Evolutionary conservation across 1,140 invertebrate species (phyloP), one percentile per base, ranked within the genome.

Genomic region (Leptinotarsa undecemlineata): DNA sequence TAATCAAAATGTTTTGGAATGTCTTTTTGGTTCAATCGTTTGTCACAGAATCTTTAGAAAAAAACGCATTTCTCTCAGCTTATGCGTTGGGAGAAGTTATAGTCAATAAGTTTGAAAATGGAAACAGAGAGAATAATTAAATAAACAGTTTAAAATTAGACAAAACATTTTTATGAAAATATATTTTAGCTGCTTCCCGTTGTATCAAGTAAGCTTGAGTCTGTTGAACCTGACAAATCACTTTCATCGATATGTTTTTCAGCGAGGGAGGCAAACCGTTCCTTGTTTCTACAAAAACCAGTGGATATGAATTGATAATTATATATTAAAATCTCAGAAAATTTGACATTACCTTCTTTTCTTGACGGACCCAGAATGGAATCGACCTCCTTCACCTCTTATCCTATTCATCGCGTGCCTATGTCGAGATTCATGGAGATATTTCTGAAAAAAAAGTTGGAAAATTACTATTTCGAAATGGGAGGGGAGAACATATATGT

Each of bases 371-470:
- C 92, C 91, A 21, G 95, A 95, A 85, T 96, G 94, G 82, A 99
- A 99, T 73, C 98, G 88, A 1, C 98, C 98, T 67, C 98, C 98
- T 87, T 98, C 96, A 6, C 98, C 98, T 73, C 98, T 88, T 80
- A 97, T 94, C 83, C 98, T 89, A 85, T 99, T 99, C 95, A 99
- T 96, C 0, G 98, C 98, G 84, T 99, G 98, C 80, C 94, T 89
- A 87, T 99, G 98, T 73, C 98, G 88, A 13, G 97, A 99, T 87
- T 99, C 98, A 81, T 99, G 98, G n/a, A 99, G 88, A 85, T 99
- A 99, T 96, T 99, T 99, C 93, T 97, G 85, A 48, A 90, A 88
- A 78, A 70, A n/a, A 64, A 51, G 17, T 48, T 17, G 17, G 15
- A 61, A 71, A 42, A 71, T 26, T 73, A 68, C 33, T 6, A 33